phyloP scores from a whole-genome alignment of 1,140 invertebrate species.

The Mercenaria mercenaria region DNA sequence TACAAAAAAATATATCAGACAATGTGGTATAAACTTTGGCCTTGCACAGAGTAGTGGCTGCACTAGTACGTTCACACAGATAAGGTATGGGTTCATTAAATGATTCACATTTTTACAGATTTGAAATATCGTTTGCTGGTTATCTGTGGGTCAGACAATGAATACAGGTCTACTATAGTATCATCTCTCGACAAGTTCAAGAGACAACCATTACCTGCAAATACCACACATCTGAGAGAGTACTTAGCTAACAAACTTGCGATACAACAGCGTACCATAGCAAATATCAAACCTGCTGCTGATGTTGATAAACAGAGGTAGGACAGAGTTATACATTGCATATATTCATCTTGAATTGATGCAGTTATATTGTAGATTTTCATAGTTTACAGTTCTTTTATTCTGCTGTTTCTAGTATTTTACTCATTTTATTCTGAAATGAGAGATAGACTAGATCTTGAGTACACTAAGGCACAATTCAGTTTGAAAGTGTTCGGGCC shows the following conservation, averaged over 20 bases:
- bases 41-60: too few relatives aligned
- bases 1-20: too few relatives aligned
- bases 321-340: neutral
- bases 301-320: constrained; percentile 68
- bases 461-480: too few relatives aligned
- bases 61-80: too few relatives aligned
- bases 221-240: constrained; percentile 22
- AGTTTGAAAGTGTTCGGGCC: too few relatives aligned
- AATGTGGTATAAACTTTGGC: too few relatives aligned
- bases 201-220: constrained; percentile 55
- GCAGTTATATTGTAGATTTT: neutral
- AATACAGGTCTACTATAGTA: constrained; percentile 76
- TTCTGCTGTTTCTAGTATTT: neutral
- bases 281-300: constrained; percentile 17
- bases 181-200: constrained; percentile 75
- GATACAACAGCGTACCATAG: constrained; percentile 4
- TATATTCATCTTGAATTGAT: neutral
- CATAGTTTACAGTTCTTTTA: neutral
- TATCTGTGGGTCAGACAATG: constrained; percentile 75
- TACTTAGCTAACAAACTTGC: constrained; percentile 68
- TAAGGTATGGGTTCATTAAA: too few relatives aligned
- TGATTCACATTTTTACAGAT: constrained; percentile 37
- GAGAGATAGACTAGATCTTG: too few relatives aligned
- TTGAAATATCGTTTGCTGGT: constrained; percentile 71
- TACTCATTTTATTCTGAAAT: neutral